Evolutionary conservation across 1,140 invertebrate species (phyloP).

Genomic region (Battus philenor): DNA sequence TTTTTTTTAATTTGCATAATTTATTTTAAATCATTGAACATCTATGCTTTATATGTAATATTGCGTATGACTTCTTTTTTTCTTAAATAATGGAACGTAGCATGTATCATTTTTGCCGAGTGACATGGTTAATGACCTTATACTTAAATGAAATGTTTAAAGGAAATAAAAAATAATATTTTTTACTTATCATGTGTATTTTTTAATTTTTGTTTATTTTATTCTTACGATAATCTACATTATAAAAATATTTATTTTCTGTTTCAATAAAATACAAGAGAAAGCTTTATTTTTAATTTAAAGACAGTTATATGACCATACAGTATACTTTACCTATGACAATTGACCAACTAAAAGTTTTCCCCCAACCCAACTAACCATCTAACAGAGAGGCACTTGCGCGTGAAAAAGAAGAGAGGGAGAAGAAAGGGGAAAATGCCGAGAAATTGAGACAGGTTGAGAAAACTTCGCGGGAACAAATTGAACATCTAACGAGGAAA

Average conservation of each 20-base stretch:
- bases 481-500: constrained; percentile 71
- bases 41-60: too few relatives aligned
- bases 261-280: neutral
- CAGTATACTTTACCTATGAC: neutral
- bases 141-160: too few relatives aligned
- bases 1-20: too few relatives aligned
- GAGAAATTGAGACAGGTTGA: constrained; percentile 45
- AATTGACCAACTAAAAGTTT: constrained; percentile 26
- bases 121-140: too few relatives aligned
- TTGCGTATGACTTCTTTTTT: too few relatives aligned
- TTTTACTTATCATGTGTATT: too few relatives aligned
- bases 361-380: constrained; percentile 42
- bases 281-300: neutral
- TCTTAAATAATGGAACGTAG: too few relatives aligned
- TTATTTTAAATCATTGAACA: too few relatives aligned
- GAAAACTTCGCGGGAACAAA: constrained; percentile 51
- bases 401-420: constrained; percentile 54
- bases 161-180: constrained; percentile 5
- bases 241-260: constrained; percentile 4
- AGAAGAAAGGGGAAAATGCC: constrained; percentile 53
- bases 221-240: too few relatives aligned
- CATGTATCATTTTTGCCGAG: too few relatives aligned
- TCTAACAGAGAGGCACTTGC: constrained; percentile 61
- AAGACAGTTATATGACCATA: neutral
- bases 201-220: too few relatives aligned